Evolutionary conservation across 2,113 vertebrate genomes (phyloP), one percentile per base, ranked within the genome.

Genomic region (Dromas ardeola): DNA sequence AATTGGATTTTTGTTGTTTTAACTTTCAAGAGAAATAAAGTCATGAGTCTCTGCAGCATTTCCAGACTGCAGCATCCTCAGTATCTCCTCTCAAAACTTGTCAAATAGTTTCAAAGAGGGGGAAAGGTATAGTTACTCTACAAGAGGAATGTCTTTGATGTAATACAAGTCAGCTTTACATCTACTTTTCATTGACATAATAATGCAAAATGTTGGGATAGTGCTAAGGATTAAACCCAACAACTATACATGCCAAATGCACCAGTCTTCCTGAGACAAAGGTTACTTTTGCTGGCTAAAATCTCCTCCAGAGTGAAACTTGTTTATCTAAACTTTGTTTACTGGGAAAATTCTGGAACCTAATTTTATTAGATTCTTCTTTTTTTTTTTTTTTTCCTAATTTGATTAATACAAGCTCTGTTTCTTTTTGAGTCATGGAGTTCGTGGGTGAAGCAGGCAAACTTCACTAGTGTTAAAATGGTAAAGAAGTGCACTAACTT

Each of bases 231-330:
- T 63, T 43, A 71, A 84, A 58, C 25, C 6, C 25, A 59, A 11
- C 6, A 52, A 43, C 34, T 53, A 34, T 27, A 15, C 0, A 0
- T 72, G 36, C 25, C 61, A 81, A 84, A 89, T 1, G 0, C 52
- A 70, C 26, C 17, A 58, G 25, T 78, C 25, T 55, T 63, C 14
- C 1, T 5, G 14, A 76, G 25, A 17, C 15, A 94, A 43, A 95
- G 16, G 25, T 74, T 72, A 53, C 43, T 80, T 93, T 67, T 81
- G 26, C 53, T 26, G 17, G 56, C 11, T 91, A 38, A 81, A 91
- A 43, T 72, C 36, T 81, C 47, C 8, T 88, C 29, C 26, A 36
- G 38, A 70, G 17, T 27, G 9, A 88, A 89, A 76, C n/a, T 29
- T 88, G 19, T 92, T 95, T 91, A 69, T 78, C 43, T 67, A 59